Evolutionary conservation across 1,140 invertebrate genomes (phyloP).

Genomic region (Drosophila nigromelanica): DNA sequence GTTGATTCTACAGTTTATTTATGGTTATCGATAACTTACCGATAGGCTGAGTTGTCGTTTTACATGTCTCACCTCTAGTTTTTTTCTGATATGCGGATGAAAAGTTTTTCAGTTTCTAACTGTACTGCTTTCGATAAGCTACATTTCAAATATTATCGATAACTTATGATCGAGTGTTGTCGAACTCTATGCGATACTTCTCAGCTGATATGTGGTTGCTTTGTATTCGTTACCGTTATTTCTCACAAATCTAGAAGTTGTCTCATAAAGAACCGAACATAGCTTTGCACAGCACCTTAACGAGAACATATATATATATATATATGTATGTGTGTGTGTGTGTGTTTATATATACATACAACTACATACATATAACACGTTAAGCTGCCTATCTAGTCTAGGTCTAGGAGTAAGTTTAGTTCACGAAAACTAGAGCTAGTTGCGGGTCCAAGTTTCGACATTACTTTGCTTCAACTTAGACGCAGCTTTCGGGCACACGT

Average conservation of each 20-base stretch:
- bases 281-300: conserved; percentile 67
- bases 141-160: background rate
- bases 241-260: conserved; percentile 17
- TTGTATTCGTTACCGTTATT: background rate
- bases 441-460: too few species aligned
- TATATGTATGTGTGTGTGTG: too few species aligned
- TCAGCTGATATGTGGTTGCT: background rate
- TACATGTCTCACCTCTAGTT: background rate
- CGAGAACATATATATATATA: conserved; percentile 25
- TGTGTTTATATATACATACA: conserved; percentile 18
- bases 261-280: conserved; percentile 14
- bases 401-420: background rate
- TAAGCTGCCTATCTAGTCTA: conserved; percentile 35
- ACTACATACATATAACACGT: conserved; percentile 32
- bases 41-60: background rate
- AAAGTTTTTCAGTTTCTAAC: background rate
- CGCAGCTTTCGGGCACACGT: conserved; percentile 81
- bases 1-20: too few species aligned
- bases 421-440: background rate
- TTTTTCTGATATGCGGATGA: too few species aligned
- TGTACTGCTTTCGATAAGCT: too few species aligned
- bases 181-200: conserved; percentile 4
- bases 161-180: background rate
- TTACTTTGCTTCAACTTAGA: conserved; percentile 43
- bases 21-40: background rate